These are phyloP conservation scores for Alouatta palliata DNA, from an alignment of 2,113 vertebrate genomes.

Conservation along the genomic window DNA sequence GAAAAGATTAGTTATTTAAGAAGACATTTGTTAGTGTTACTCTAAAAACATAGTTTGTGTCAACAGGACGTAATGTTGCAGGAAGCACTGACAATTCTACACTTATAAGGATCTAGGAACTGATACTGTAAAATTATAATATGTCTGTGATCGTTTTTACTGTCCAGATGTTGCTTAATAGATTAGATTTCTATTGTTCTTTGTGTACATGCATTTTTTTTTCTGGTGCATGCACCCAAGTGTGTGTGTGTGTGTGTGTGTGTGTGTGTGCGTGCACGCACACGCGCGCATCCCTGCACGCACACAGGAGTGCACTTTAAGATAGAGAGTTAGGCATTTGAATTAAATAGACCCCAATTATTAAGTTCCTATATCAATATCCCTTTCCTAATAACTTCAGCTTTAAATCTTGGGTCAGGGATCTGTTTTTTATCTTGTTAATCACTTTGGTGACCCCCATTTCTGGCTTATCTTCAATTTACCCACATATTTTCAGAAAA, in stretches of 20 bases:
- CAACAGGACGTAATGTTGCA: not conserved
- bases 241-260: rapidly evolving
- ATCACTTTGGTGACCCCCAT: conserved; percentile 24
- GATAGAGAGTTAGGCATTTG: not conserved
- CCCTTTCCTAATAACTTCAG: conserved; percentile 43
- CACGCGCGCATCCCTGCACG: rapidly evolving
- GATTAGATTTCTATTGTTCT: not conserved
- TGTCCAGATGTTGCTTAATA: not conserved
- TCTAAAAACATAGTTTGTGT: not conserved
- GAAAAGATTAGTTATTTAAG: conserved; percentile 30
- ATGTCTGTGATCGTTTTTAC: not conserved
- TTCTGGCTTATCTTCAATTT: conserved; percentile 40
- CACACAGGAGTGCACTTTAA: not conserved
- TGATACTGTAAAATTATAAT: not conserved
- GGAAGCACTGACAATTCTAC: not conserved
- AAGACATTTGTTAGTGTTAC: not conserved
- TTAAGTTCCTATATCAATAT: not conserved
- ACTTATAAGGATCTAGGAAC: not conserved
- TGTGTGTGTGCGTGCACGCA: no score
- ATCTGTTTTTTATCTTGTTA: conserved; percentile 56
- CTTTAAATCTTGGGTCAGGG: conserved; percentile 40
- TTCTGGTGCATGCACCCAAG: not conserved
- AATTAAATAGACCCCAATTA: not conserved
- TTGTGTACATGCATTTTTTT: not conserved
- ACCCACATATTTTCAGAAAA: conserved; percentile 30